Percentiles rank a stretch among this genome's conserved stretches.
These are phyloP conservation scores for Hemiscyllium ocellatum DNA, from an alignment of 2,113 vertebrate genomes.

Conservation along the genomic window DNA sequence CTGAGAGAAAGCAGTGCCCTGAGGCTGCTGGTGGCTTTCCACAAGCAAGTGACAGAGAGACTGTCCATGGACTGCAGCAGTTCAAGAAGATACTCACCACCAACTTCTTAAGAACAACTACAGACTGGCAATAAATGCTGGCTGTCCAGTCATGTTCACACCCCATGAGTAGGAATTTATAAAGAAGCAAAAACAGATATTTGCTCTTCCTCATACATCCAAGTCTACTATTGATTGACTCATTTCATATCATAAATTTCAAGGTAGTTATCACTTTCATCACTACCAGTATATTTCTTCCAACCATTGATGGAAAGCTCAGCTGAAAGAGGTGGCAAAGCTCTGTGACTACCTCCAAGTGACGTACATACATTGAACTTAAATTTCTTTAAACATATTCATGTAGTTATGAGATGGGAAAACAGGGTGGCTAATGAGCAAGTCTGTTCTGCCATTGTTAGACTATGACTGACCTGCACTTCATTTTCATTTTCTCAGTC, in stretches of 20 bases:
- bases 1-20: not conserved
- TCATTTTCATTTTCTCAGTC: not conserved
- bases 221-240: not conserved
- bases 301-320: not conserved
- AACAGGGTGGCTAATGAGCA: not conserved
- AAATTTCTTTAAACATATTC: not conserved
- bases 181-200: too few relatives aligned
- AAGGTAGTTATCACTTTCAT: not conserved
- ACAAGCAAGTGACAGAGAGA: not conserved
- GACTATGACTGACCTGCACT: too few relatives aligned
- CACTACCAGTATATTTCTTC: not conserved
- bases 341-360: not conserved
- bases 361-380: not conserved
- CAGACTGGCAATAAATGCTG: too few relatives aligned
- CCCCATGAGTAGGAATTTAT: too few relatives aligned
- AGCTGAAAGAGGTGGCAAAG: not conserved
- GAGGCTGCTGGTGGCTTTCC: not conserved
- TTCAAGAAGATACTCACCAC: too few relatives aligned
- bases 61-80: too few relatives aligned
- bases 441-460: not conserved
- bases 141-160: too few relatives aligned
- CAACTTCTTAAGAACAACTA: too few relatives aligned
- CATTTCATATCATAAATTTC: not conserved
- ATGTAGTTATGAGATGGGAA: not conserved
- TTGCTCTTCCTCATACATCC: not conserved